Percentiles rank a stretch among this genome's conserved stretches.
phyloP scores from a whole-genome alignment of 2,888 invertebrate genomes.

The Anaspis maculata region DNA sequence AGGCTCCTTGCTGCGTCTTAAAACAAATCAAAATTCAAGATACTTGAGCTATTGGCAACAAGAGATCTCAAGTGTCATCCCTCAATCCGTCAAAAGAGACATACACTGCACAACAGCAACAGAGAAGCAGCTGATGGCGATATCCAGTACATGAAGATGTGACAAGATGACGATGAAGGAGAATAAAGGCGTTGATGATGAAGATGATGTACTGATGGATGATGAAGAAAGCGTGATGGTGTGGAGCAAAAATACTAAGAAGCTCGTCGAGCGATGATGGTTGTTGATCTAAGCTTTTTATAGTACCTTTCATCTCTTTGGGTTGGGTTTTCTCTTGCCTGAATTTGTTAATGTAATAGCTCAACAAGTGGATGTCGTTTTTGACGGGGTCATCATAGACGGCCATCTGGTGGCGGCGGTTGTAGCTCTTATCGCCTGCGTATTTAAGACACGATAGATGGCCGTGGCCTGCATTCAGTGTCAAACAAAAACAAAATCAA shows the following conservation, averaged over 20 bases:
- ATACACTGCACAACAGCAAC: no score
- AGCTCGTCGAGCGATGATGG: slow-evolving; percentile 1
- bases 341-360: slow-evolving; percentile 74
- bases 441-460: slow-evolving; percentile 78
- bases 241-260: no score
- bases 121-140: no score
- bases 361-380: slow-evolving; percentile 78
- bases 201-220: not conserved
- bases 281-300: slow-evolving; percentile 4
- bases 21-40: no score
- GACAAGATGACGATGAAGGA: no score
- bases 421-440: slow-evolving; percentile 72
- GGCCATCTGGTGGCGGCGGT: slow-evolving; percentile 60
- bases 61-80: no score
- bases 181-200: not conserved
- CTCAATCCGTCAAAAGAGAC: no score
- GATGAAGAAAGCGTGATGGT: not conserved
- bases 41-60: no score
- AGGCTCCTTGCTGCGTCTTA: no score
- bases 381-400: slow-evolving; percentile 62
- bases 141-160: no score
- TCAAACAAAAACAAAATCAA: no score
- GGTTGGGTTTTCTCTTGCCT: slow-evolving; percentile 44
- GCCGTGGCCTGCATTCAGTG: slow-evolving; percentile 56
- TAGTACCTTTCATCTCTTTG: slow-evolving; percentile 18